Base-by-base conservation (phyloP, 2,113 vertebrate genomes). In the Centropristis striata region DNA sequence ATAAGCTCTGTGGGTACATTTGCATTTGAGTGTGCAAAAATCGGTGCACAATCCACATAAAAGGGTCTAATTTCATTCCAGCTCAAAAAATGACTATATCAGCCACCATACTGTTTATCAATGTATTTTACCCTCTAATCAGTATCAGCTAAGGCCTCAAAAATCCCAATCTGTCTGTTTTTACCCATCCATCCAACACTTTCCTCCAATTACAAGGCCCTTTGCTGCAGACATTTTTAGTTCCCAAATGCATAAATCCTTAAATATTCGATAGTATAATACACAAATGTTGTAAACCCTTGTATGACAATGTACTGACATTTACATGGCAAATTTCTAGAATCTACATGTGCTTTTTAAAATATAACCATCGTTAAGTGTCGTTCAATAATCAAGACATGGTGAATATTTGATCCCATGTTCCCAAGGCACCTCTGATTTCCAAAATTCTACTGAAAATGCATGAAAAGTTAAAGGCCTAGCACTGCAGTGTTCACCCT, bases 391-490 rank as follows among this genome's bases (percentile, higher is more conserved):
- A 72, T 49, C 11, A 36, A 58, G 42, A 25, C 46, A 36, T 18
- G 6, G 36, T 54, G 9, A 58, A 64, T 54, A 36, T 42, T 37
- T 27, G 25, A 47, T 41, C 49, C 32, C 46, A 14, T 53, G 36
- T 47, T 73, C 50, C 39, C 49, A 37, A 59, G 37, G 28, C 16
- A 68, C 39, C 50, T 25, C 1, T 2, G 36, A 67, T 71, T 53
- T 67, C 42, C 39, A 71, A 47, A 59, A 71, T 47, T 36, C 23
- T 25, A 21, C 41, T 16, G 18, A 32, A 32, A 32, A 32, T 13
- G 49, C 16, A 63, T 71, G 21, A 65, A 51, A 75, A 61, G 25
- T 41, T 61, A 25, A 80, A 75, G 49, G 58, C 55, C 36, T 63
- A 32, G 49, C 11, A n/a, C 36, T 42, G 27, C 53, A 23, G 8